Evolutionary conservation across 2,888 invertebrate species (phyloP).

Genomic region (Camponotus fellah): DNA sequence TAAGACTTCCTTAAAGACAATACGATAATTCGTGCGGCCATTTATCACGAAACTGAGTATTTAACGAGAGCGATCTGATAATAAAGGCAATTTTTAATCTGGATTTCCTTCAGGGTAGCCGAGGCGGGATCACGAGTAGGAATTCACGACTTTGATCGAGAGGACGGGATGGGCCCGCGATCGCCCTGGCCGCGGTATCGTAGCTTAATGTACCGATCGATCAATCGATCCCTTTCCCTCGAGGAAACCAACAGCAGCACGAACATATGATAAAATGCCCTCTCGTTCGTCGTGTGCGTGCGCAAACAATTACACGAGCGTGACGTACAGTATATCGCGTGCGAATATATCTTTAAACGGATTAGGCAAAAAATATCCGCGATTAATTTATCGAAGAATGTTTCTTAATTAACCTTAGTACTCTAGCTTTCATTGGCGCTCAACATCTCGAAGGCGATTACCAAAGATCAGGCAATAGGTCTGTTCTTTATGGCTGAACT

Average conservation of each 20-base stretch:
- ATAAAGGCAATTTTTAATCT: conserved; percentile 46
- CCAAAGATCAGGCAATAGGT: neutral
- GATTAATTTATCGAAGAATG: conserved; percentile 45
- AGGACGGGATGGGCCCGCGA: conserved; percentile 54
- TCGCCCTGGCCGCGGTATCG: conserved; percentile 57
- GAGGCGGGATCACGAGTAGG: conserved; percentile 48
- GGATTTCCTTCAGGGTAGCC: conserved; percentile 39
- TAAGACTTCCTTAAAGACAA: conserved; percentile 38
- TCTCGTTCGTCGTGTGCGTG: conserved; percentile 30
- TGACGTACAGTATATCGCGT: neutral
- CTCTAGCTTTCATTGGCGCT: neutral
- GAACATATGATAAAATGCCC: conserved; percentile 36
- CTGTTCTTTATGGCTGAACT: too few species aligned
- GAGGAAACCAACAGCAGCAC: conserved; percentile 47
- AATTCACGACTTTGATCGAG: conserved; percentile 62
- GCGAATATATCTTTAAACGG: conserved; percentile 60
- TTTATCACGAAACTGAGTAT: conserved; percentile 57
- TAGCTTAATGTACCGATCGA: conserved; percentile 69
- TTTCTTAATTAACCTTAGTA: conserved; percentile 14
- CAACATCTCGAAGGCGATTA: neutral
- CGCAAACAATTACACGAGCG: conserved; percentile 24
- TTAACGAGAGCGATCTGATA: conserved; percentile 37
- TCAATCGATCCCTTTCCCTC: conserved; percentile 70
- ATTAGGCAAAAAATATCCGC: conserved; percentile 64
- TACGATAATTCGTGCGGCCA: conserved; percentile 53